phyloP scores from a whole-genome alignment of 2,888 invertebrate species.

The Celastrina argiolus region DNA sequence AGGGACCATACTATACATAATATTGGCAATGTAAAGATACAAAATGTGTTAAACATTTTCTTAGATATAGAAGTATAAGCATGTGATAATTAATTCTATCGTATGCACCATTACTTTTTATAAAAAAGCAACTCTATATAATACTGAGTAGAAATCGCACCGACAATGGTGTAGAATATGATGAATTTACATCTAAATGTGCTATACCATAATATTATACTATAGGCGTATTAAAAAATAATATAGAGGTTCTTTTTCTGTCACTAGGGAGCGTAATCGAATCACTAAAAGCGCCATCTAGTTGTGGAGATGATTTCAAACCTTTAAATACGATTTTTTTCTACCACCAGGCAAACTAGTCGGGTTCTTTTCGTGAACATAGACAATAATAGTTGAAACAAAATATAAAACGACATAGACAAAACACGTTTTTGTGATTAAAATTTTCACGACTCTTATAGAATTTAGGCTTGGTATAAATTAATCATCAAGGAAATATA shows the following conservation, averaged over 20 bases:
- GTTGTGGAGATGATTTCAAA: no score
- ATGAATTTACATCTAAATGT: background rate
- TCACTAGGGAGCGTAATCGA: no score
- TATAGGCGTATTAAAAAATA: no score
- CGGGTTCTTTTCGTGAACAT: no score
- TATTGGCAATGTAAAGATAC: background rate
- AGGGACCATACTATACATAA: background rate
- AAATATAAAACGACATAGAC: no score
- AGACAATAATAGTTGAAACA: no score
- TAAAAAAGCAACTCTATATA: conserved; percentile 1
- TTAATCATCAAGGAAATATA: background rate
- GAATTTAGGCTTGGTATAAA: background rate
- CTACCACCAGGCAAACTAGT: no score
- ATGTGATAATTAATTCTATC: background rate
- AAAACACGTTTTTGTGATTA: no score
- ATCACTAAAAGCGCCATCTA: no score
- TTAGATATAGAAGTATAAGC: background rate
- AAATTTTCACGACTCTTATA: no score
- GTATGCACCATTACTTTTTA: conserved; percentile 2
- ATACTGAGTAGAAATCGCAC: conserved; percentile 1
- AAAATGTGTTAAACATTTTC: background rate
- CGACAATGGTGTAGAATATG: background rate
- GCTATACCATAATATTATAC: background rate
- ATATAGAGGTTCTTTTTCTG: no score
- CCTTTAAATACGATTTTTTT: no score